Percentiles rank a stretch among this genome's conserved stretches.
phyloP scores from a whole-genome alignment of 92 coral and sea anemone genomes.

The Plumapathes pennacea region DNA sequence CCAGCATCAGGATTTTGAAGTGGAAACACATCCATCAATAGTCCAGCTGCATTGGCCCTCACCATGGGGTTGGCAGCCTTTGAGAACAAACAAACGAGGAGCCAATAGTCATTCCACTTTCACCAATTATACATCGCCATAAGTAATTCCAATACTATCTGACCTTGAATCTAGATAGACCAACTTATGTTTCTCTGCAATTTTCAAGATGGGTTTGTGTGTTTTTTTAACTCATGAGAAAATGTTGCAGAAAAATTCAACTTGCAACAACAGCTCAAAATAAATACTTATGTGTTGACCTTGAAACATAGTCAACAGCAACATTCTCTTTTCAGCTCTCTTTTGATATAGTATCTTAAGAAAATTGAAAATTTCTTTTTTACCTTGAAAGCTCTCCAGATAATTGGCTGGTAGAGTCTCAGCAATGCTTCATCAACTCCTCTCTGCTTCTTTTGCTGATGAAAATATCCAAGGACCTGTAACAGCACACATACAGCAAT shows the following conservation, averaged over 20 bases:
- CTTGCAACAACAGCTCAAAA: not conserved
- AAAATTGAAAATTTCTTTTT: not conserved
- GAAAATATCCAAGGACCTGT: constrained; percentile 81
- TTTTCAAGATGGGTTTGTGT: too few relatives aligned
- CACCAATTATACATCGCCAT: too few relatives aligned
- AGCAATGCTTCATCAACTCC: constrained; percentile 89
- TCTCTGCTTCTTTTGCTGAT: constrained; percentile 92
- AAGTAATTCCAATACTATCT: too few relatives aligned
- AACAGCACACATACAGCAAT: not conserved
- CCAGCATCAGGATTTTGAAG: constrained; percentile 86
- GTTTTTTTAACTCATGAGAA: too few relatives aligned
- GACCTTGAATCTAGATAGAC: not conserved
- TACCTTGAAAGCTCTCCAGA: constrained; percentile 98
- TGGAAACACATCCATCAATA: constrained; percentile 91
- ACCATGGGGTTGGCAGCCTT: constrained; percentile 96
- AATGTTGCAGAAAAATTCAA: too few relatives aligned
- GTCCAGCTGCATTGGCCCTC: constrained; percentile 91
- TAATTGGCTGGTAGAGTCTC: constrained; percentile 87
- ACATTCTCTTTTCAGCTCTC: not conserved
- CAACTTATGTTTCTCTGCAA: not conserved
- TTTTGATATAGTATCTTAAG: not conserved
- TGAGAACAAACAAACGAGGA: not conserved
- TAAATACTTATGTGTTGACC: not conserved
- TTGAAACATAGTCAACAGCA: not conserved
- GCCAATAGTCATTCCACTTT: too few relatives aligned